Percentiles rank a stretch among this genome's conserved stretches.
Conservation (phyloP, 2,888 invertebrate genomes). For the Aporophyla nigra region DNA sequence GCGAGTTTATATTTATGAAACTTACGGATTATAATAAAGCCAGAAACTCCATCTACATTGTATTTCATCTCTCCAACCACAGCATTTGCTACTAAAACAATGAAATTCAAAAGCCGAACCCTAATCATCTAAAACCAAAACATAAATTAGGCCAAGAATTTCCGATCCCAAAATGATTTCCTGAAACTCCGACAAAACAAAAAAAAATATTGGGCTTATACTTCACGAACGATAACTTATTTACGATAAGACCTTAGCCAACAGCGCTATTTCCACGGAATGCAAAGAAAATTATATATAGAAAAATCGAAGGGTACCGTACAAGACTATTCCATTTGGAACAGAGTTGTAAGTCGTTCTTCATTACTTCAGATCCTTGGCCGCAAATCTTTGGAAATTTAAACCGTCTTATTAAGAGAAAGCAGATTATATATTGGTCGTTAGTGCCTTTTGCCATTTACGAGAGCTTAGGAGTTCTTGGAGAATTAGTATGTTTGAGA, state of each 20-base stretch:
- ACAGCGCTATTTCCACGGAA: slow-evolving; percentile 40
- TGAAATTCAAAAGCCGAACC: slow-evolving; percentile 40
- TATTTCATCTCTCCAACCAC: slow-evolving; percentile 3
- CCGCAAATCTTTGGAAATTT: slow-evolving; percentile 58
- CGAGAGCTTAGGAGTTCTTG: slow-evolving; percentile 32
- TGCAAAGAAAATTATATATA: slow-evolving; percentile 63
- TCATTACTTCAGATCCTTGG: slow-evolving; percentile 67
- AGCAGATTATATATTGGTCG: slow-evolving; percentile 43
- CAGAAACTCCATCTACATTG: background rate
- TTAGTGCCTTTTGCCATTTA: slow-evolving; percentile 34
- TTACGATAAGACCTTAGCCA: slow-evolving; percentile 48
- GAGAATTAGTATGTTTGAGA: slow-evolving; percentile 11
- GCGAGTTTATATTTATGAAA: too few species aligned
- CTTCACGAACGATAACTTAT: slow-evolving; percentile 58
- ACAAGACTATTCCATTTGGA: slow-evolving; percentile 79
- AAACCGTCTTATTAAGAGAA: slow-evolving; percentile 53
- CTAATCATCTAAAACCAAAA: slow-evolving; percentile 43
- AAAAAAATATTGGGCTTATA: slow-evolving; percentile 48
- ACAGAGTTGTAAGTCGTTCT: slow-evolving; percentile 68
- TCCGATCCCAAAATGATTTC: slow-evolving; percentile 57
- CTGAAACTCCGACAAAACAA: slow-evolving; percentile 46
- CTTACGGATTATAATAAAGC: slow-evolving; percentile 8
- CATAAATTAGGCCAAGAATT: slow-evolving; percentile 57
- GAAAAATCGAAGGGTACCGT: slow-evolving; percentile 63
- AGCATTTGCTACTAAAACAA: slow-evolving; percentile 33